Percentiles rank a stretch among this genome's conserved stretches.
Conservation (phyloP, 2,113 vertebrate species). For the Bettongia penicillata region DNA sequence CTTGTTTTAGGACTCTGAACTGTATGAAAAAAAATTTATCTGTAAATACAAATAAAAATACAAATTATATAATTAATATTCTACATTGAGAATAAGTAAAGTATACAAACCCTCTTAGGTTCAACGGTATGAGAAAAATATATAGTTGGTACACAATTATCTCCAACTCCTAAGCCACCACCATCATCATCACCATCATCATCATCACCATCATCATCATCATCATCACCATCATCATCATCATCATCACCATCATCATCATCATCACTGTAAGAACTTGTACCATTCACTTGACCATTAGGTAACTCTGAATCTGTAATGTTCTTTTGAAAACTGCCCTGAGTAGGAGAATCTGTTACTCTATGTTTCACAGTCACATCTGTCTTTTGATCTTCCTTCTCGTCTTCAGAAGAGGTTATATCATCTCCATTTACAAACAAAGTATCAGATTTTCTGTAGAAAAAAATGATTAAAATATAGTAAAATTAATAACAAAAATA, state of each 20-base stretch:
- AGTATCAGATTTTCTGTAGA: conserved; percentile 83
- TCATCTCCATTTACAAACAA: conserved; percentile 87
- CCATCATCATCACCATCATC: conserved; percentile 82
- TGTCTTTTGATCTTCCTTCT: conserved; percentile 84
- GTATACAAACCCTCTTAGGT: conserved; percentile 92
- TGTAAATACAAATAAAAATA: conserved; percentile 5
- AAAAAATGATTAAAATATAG: conserved; percentile 27
- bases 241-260: conserved; percentile 82
- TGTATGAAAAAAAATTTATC: not conserved
- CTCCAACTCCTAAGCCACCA: conserved; percentile 74
- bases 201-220: conserved; percentile 77
- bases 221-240: conserved; percentile 74
- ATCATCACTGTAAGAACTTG: conserved; percentile 45
- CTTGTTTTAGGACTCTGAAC: not conserved
- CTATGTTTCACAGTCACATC: conserved; percentile 2
- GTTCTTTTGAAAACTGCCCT: conserved; percentile 62
- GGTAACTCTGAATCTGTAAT: conserved; percentile 65
- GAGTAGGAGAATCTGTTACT: conserved; percentile 70
- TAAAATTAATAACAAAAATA: not conserved
- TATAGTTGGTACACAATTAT: conserved; percentile 90
- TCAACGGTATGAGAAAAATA: conserved; percentile 96
- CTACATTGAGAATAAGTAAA: conserved; percentile 30
- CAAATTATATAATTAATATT: not conserved
- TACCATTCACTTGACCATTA: conserved; percentile 63
- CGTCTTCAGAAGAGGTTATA: conserved; percentile 90